Evolutionary conservation across 2,888 invertebrate genomes (phyloP).

Genomic region (Apoda limacodes): DNA sequence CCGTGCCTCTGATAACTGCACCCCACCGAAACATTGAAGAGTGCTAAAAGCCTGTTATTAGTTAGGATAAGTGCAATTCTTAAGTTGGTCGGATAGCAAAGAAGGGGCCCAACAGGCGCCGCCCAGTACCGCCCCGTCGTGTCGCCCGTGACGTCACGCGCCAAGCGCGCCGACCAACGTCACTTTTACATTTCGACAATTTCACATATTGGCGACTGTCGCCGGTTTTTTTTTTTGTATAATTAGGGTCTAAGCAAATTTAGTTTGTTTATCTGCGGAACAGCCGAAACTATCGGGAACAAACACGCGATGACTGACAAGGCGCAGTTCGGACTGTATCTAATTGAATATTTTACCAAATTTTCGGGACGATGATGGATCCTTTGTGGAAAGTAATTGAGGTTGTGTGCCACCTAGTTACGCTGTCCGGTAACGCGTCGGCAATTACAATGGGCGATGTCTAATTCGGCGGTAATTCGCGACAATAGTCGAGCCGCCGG

Average conservation of each 20-base stretch:
- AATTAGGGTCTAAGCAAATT: conserved; percentile 55
- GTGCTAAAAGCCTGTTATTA: conserved; percentile 61
- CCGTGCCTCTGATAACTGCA: conserved; percentile 43
- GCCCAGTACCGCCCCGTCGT: conserved; percentile 61
- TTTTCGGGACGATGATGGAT: conserved; percentile 7
- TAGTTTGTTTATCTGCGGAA: conserved; percentile 46
- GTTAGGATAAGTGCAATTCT: conserved; percentile 44
- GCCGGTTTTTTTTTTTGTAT: conserved; percentile 62
- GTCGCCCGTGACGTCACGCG: conserved; percentile 62
- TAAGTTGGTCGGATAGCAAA: conserved; percentile 34
- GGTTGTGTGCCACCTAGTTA: conserved; percentile 60
- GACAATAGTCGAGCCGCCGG: conserved; percentile 44
- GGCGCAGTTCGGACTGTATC: conserved; percentile 15
- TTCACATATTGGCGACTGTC: conserved; percentile 62
- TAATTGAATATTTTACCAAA: conserved; percentile 4
- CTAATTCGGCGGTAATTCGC: conserved; percentile 62
- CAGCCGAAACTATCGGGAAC: conserved; percentile 33
- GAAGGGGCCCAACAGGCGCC: conserved; percentile 29
- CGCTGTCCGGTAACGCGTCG: conserved; percentile 45
- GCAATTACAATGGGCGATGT: conserved; percentile 42
- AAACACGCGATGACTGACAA: conserved; percentile 31
- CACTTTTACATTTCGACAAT: conserved; percentile 52
- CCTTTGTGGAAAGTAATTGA: conserved; percentile 31
- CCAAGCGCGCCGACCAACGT: conserved; percentile 45
- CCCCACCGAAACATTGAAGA: conserved; percentile 36